phyloP scores from a whole-genome alignment of 2,797 vertebrate genomes.

The Eurystomus glaucurus region DNA sequence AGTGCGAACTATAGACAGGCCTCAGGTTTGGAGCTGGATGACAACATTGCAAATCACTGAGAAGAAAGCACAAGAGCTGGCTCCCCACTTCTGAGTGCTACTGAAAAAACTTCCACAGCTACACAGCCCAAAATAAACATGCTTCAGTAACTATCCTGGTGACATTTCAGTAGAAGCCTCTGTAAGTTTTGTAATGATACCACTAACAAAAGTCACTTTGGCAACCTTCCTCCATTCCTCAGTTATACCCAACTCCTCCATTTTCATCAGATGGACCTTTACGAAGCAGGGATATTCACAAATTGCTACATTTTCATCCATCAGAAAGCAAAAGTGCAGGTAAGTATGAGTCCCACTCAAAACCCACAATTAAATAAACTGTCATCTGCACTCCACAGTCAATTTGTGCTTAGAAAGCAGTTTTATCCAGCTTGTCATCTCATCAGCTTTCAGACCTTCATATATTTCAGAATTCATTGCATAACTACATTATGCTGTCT shows the following conservation, averaged over 20 bases:
- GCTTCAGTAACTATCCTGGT: not conserved
- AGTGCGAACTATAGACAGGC: not conserved
- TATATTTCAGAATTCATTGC: not conserved
- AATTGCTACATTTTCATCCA: not conserved
- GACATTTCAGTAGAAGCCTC: not conserved
- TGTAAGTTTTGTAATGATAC: rapidly evolving
- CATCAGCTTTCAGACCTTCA: not conserved
- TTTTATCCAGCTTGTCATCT: not conserved
- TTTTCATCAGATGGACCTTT: not conserved
- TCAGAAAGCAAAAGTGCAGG: not conserved
- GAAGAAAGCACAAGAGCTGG: not conserved
- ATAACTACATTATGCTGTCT: not conserved
- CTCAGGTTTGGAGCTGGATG: not conserved
- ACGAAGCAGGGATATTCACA: not conserved
- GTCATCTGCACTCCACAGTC: not conserved
- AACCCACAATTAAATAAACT: not conserved
- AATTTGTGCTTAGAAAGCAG: not conserved
- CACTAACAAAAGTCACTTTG: not conserved
- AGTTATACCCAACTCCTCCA: not conserved
- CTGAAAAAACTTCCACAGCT: not conserved
- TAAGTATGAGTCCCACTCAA: not conserved
- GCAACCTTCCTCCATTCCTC: not conserved
- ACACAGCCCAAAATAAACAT: not conserved
- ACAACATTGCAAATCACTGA: not conserved
- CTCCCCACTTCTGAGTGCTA: not conserved